Base-by-base conservation (phyloP, 2,888 invertebrate genomes). In the Lepidonotus clava region DNA sequence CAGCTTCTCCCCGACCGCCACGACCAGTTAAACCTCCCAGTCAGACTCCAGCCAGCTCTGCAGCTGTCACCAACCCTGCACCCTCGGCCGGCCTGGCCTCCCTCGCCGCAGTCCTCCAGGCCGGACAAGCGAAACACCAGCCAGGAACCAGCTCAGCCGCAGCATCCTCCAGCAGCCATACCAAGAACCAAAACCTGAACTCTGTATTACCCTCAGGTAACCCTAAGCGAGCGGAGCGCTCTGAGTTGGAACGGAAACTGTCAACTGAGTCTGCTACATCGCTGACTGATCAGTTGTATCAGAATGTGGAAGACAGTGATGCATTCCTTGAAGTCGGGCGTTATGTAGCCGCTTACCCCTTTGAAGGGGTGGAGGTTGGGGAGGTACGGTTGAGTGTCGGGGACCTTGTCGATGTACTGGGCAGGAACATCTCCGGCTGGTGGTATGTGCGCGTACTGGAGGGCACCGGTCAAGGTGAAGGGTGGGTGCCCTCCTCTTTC, bases 381-480 rank as follows among this genome's bases (percentile, higher is more conserved):
- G 80, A 80, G 51, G 80, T 80, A 28, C 21, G 80, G n/a, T 32
- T 80, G 41, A 51, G 34, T 28, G 51, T 46, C 6, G 80, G 80
- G 1, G 80, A 80, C 46, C 41, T 80, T 1, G 80, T 80, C 11
- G 80, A 80, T n/a, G 76, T 85, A 8, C 28, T 53, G 0, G 86
- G 71, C 36, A 86, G 53, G 77, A 86, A 46, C 11, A 61, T 46
- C 56, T 36, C 76, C n/a, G 86, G 86, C 1, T 86, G 86, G 86
- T 86, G 86, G 86, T 80, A 77, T 53, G 86, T 86, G n/a, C 18
- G 34, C 24, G 34, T 80, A 21, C 46, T 80, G 46, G 80, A 80
- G 51, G 80, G 80, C 8, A 41, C 18, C 18, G 80, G 71, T n/a
- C 51, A 36, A 4, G 77, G 41, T n/a, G 86, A 86, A 38, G 86